Percentiles rank a stretch among this genome's conserved stretches.
phyloP scores from a whole-genome alignment of 2,888 invertebrate species.

The Phasia obesa region DNA sequence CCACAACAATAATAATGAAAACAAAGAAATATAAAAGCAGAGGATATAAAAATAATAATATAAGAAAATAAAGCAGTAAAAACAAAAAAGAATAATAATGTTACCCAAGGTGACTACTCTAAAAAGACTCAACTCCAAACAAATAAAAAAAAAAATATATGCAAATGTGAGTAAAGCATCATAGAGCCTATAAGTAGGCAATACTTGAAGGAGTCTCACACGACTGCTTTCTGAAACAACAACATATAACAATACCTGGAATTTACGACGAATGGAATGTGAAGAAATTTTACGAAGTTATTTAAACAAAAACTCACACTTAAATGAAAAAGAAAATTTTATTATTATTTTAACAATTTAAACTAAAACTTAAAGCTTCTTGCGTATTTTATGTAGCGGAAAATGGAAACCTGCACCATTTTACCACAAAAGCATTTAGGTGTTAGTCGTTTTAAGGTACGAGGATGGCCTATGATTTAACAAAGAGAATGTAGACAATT shows the following conservation, averaged over 20 bases:
- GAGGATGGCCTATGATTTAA: too few relatives aligned
- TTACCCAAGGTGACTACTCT: constrained; percentile 78
- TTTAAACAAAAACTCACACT: background rate
- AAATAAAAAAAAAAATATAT: constrained; percentile 60
- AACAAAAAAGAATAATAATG: constrained; percentile 72
- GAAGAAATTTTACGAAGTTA: background rate
- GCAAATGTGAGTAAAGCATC: constrained; percentile 47
- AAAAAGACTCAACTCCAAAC: constrained; percentile 20
- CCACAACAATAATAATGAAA: constrained; percentile 62
- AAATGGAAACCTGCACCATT: background rate
- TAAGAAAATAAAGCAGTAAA: constrained; percentile 18
- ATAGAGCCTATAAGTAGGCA: constrained; percentile 62
- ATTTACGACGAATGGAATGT: constrained; percentile 1
- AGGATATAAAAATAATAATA: background rate
- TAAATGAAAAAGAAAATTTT: background rate
- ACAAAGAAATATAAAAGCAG: constrained; percentile 44
- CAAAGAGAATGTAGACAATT: too few relatives aligned
- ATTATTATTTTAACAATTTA: constrained; percentile 15
- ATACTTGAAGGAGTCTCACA: constrained; percentile 31
- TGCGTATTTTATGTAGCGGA: constrained; percentile 37
- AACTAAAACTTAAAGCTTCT: constrained; percentile 8
- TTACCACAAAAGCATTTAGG: background rate
- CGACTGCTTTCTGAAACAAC: constrained; percentile 5
- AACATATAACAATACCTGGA: constrained; percentile 24
- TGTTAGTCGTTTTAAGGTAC: background rate